A percentile compares a stretch with the other conserved stretches of the same genome.
phyloP scores from a whole-genome alignment of 2,113 vertebrate genomes.

The Laticauda laticaudata region DNA sequence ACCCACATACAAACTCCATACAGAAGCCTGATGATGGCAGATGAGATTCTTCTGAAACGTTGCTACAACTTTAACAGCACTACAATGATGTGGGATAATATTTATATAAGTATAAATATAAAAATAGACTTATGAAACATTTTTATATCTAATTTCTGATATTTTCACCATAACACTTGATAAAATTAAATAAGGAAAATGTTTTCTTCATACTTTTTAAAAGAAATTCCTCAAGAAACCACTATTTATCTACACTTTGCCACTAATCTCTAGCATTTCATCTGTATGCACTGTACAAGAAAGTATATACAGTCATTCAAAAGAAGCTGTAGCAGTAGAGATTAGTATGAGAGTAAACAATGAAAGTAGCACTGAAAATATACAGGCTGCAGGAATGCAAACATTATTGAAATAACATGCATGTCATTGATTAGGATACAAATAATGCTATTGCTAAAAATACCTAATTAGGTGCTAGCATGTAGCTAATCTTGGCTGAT shows the following conservation, averaged over 20 bases:
- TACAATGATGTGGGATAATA: too few relatives aligned
- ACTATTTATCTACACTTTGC: not conserved
- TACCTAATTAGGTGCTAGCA: not conserved
- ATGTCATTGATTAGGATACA: not conserved
- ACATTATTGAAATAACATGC: not conserved
- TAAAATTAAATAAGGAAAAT: not conserved
- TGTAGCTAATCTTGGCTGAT: not conserved
- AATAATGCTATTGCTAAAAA: not conserved
- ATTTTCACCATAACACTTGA: not conserved
- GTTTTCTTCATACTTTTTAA: not conserved
- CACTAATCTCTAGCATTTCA: not conserved
- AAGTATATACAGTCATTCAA: not conserved
- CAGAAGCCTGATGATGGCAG: too few relatives aligned
- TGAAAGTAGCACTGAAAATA: not conserved
- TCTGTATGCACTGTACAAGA: not conserved
- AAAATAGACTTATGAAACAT: not conserved
- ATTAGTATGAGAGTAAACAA: not conserved
- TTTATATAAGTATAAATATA: too few relatives aligned
- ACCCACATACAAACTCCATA: too few relatives aligned
- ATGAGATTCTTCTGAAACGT: too few relatives aligned
- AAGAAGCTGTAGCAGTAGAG: not conserved
- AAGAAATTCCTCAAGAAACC: not conserved
- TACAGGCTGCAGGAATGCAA: not conserved
- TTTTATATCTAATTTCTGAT: not conserved
- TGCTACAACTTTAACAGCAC: too few relatives aligned